Percentiles rank a stretch among this genome's conserved stretches.
Evolutionary conservation across 2,113 vertebrate species (phyloP).

Genomic region (Coryphaenoides rupestris): DNA sequence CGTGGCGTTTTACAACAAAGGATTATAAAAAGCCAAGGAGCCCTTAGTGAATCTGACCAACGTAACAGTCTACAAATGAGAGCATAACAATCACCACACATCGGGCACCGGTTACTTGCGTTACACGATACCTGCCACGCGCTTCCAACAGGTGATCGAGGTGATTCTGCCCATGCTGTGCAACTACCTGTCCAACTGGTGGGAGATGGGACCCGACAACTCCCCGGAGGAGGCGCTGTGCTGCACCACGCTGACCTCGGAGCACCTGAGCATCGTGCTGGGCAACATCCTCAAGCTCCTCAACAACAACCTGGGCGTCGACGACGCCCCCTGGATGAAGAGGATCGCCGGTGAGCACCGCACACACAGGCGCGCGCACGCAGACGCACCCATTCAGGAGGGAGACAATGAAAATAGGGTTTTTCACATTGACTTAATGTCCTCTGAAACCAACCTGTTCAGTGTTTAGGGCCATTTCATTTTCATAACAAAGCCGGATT

Average conservation of each 20-base stretch:
- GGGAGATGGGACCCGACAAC: slow-evolving; percentile 90
- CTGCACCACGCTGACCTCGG: slow-evolving; percentile 90
- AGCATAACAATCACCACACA: too few relatives aligned
- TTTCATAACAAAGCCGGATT: too few relatives aligned
- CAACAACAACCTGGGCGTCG: slow-evolving; percentile 95
- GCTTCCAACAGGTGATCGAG: slow-evolving; percentile 83
- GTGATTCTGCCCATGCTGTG: slow-evolving; percentile 94
- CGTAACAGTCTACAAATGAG: too few relatives aligned
- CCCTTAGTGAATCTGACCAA: too few relatives aligned
- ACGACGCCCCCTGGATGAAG: slow-evolving; percentile 98
- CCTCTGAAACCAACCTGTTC: too few relatives aligned
- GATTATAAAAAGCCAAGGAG: too few relatives aligned
- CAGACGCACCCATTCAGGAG: neutral
- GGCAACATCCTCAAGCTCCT: slow-evolving; percentile 95
- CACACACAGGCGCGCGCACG: neutral
- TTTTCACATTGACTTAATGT: too few relatives aligned
- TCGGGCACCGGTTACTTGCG: too few relatives aligned
- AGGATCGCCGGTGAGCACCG: slow-evolving; percentile 84
- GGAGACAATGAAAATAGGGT: too few relatives aligned
- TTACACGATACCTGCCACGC: too few relatives aligned
- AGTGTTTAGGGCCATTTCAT: too few relatives aligned
- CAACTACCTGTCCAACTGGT: slow-evolving; percentile 97
- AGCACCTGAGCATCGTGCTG: slow-evolving; percentile 89
- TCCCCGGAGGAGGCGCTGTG: slow-evolving; percentile 64
- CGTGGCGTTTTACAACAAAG: too few relatives aligned